Evolutionary conservation across 2,113 vertebrate genomes (phyloP).

Genomic region (Dinomys branickii): DNA sequence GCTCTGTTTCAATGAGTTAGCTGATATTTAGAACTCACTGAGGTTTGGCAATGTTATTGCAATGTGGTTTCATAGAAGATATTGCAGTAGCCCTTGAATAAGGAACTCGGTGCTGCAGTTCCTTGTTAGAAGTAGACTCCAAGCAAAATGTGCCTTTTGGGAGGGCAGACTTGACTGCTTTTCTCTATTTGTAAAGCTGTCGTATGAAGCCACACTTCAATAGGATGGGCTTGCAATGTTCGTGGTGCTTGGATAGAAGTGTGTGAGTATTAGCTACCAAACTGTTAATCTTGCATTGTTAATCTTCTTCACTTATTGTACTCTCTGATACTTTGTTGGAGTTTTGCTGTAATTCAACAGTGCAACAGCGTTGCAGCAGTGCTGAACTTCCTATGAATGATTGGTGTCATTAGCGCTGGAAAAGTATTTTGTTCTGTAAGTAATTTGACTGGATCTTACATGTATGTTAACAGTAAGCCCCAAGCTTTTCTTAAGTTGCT

Average conservation of each 20-base stretch:
- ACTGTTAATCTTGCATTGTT: rapidly evolving
- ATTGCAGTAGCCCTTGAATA: slow-evolving; percentile 50
- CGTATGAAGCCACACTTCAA: not conserved
- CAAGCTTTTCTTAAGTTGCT: not conserved
- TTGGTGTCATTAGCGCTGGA: not conserved
- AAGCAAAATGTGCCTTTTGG: not conserved
- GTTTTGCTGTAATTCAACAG: not conserved
- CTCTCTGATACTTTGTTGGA: not conserved
- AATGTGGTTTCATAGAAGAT: slow-evolving; percentile 40
- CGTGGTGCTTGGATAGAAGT: slow-evolving; percentile 46
- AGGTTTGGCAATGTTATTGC: not conserved
- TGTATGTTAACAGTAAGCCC: not conserved
- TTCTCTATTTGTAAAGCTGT: not conserved
- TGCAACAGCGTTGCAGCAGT: not conserved
- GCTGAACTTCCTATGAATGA: not conserved
- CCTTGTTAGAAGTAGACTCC: slow-evolving; percentile 41
- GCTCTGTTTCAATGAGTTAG: not conserved
- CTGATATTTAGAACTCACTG: not conserved
- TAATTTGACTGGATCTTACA: not conserved
- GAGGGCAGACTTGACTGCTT: not conserved
- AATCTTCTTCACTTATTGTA: not conserved
- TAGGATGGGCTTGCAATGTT: slow-evolving; percentile 74
- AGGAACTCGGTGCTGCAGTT: slow-evolving; percentile 70
- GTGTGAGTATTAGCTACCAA: slow-evolving; percentile 70
- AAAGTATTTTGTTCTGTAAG: not conserved